A percentile compares a stretch with the other conserved stretches of the same genome.
Conservation (phyloP, 2,113 vertebrate species). For the Epinephelus cyanopodus region DNA sequence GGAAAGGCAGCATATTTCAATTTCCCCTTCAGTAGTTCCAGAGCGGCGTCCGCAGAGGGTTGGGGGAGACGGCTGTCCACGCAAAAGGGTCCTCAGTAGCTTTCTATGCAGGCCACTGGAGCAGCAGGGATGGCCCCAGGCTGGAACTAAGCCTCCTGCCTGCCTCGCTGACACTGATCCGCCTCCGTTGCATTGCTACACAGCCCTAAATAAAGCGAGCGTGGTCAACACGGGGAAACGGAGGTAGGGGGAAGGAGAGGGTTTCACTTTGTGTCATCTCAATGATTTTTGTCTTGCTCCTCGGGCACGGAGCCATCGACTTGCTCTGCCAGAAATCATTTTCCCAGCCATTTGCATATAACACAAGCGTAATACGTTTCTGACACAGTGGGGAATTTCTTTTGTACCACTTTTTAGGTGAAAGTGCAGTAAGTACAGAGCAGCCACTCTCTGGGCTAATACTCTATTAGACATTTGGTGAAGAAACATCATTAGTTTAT, state of each 20-base stretch:
- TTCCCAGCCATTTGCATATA: slow-evolving; percentile 41
- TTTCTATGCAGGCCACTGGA: slow-evolving; percentile 65
- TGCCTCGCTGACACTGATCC: slow-evolving; percentile 73
- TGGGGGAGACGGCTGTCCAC: slow-evolving; percentile 38
- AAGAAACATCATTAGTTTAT: slow-evolving; percentile 83
- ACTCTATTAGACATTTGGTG: slow-evolving; percentile 70
- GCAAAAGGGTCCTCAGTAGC: slow-evolving; percentile 53
- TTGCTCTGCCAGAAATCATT: slow-evolving; percentile 37
- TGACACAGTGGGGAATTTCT: slow-evolving; percentile 27
- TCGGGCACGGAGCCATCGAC: slow-evolving; percentile 27
- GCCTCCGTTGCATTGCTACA: slow-evolving; percentile 57
- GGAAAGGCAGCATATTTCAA: slow-evolving; percentile 67
- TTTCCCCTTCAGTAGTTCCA: slow-evolving; percentile 71
- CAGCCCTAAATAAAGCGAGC: slow-evolving; percentile 71
- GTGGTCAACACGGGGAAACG: slow-evolving; percentile 23
- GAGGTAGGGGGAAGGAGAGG: slow-evolving; percentile 33
- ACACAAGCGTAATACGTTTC: slow-evolving; percentile 28
- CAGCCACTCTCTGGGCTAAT: slow-evolving; percentile 58
- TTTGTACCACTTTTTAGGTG: slow-evolving; percentile 42
- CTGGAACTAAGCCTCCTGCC: slow-evolving; percentile 72
- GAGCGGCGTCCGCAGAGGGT: slow-evolving; percentile 54
- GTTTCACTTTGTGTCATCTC: slow-evolving; percentile 59
- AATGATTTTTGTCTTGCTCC: slow-evolving; percentile 45
- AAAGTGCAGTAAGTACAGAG: slow-evolving; percentile 65
- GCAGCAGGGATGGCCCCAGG: slow-evolving; percentile 69